A percentile compares a stretch with the other conserved stretches of the same genome.
Evolutionary conservation across 2,888 invertebrate species (phyloP).

Genomic region (Scelioninae gen. 1): DNA sequence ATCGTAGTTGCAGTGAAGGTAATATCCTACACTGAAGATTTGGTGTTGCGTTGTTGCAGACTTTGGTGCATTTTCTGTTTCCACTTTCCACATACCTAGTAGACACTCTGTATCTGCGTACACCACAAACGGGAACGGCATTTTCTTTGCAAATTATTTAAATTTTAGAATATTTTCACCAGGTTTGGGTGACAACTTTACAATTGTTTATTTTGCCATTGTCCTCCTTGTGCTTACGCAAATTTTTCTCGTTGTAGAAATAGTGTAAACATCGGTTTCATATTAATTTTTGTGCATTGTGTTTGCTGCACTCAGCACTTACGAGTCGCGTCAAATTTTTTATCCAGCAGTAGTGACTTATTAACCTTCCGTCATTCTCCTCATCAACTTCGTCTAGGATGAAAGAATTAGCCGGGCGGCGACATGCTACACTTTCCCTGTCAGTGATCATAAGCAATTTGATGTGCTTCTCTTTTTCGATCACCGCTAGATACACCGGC

Average conservation of each 20-base stretch:
- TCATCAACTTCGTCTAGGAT: no score
- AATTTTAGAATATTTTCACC: background rate
- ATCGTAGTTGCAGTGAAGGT: no score
- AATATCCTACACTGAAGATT: no score
- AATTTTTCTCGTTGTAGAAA: background rate
- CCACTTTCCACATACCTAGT: no score
- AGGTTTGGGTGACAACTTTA: background rate
- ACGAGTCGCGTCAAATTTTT: conserved; percentile 15
- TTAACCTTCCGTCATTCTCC: background rate
- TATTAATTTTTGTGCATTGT: background rate
- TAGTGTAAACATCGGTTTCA: conserved; percentile 24
- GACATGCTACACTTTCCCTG: background rate
- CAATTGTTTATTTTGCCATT: background rate
- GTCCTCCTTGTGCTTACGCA: background rate
- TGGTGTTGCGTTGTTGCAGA: no score
- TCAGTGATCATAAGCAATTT: background rate
- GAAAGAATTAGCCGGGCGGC: no score
- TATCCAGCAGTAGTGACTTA: conserved; percentile 19
- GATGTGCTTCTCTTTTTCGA: background rate
- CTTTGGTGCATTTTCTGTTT: no score
- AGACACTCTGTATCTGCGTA: background rate
- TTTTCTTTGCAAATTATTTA: background rate
- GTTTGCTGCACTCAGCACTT: conserved; percentile 1
- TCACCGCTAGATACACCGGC: background rate
- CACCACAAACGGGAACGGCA: background rate